These are phyloP conservation scores for Himalopsyche tibetana DNA, from an alignment of 2,888 invertebrate species.

Conservation along the genomic window DNA sequence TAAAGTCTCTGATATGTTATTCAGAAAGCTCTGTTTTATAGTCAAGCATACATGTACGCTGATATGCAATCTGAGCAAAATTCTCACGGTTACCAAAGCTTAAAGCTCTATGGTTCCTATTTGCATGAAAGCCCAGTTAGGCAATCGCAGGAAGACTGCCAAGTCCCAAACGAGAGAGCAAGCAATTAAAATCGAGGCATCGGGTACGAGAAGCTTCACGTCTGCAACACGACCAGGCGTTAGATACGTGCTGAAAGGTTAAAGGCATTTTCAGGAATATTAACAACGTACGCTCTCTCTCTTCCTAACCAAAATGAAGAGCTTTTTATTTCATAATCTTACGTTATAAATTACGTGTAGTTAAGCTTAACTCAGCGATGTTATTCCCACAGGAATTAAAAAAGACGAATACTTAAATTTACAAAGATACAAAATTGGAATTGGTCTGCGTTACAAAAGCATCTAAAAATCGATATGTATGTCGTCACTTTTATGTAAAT, in stretches of 20 bases:
- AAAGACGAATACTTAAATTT: too few relatives aligned
- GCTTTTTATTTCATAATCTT: too few relatives aligned
- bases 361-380: too few relatives aligned
- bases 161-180: slow-evolving; percentile 34
- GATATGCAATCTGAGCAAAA: slow-evolving; percentile 8
- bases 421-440: too few relatives aligned
- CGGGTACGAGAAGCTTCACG: slow-evolving; percentile 1
- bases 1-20: neutral
- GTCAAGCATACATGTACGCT: neutral
- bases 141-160: slow-evolving; percentile 26
- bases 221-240: slow-evolving; percentile 11
- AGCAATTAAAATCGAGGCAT: slow-evolving; percentile 26
- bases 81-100: slow-evolving; percentile 26
- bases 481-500: too few relatives aligned
- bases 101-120: slow-evolving; percentile 25
- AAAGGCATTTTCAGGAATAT: slow-evolving; percentile 26
- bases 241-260: slow-evolving; percentile 29
- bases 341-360: too few relatives aligned
- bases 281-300: neutral
- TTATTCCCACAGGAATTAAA: too few relatives aligned
- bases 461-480: too few relatives aligned
- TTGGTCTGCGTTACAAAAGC: too few relatives aligned
- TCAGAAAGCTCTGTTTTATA: slow-evolving; percentile 3
- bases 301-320: neutral
- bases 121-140: slow-evolving; percentile 31